These are phyloP conservation scores for Catocala fraxini DNA, from an alignment of 2,888 invertebrate genomes.

Conservation along the genomic window DNA sequence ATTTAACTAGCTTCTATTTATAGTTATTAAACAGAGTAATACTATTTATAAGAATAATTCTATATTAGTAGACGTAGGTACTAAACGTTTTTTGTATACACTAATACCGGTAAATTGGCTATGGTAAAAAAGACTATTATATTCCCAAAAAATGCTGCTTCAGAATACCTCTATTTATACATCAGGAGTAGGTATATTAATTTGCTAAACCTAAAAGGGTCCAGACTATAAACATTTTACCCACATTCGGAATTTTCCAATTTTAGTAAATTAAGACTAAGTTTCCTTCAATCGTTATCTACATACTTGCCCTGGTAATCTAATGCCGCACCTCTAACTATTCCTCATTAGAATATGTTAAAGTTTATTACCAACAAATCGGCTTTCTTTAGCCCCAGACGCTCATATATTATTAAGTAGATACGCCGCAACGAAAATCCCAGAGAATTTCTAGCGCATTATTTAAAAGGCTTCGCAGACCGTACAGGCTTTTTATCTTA, in stretches of 20 bases:
- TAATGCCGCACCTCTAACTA: no score
- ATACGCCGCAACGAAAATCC: conserved; percentile 4
- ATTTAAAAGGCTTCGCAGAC: conserved; percentile 24
- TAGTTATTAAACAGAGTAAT: no score
- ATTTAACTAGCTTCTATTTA: no score
- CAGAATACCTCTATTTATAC: background rate
- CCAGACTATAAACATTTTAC: conserved; percentile 38
- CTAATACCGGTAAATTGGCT: background rate
- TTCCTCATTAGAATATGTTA: no score
- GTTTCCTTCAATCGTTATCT: background rate
- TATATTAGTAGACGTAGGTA: no score
- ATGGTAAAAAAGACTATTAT: conserved; percentile 13
- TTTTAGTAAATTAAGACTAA: background rate
- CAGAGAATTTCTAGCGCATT: conserved; percentile 1
- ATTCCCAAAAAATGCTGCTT: conserved; percentile 19
- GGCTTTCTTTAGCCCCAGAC: background rate
- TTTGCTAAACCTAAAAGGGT: conserved; percentile 38
- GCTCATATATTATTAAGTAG: background rate
- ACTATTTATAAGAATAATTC: no score
- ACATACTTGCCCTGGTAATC: no score
- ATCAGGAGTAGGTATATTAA: conserved; percentile 17
- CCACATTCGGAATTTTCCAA: conserved; percentile 31
- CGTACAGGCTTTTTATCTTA: background rate
- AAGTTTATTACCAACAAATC: background rate
- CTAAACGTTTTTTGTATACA: no score